Base-by-base conservation (phyloP, 2,113 vertebrate species). In the Myanophis thanlyinensis region DNA sequence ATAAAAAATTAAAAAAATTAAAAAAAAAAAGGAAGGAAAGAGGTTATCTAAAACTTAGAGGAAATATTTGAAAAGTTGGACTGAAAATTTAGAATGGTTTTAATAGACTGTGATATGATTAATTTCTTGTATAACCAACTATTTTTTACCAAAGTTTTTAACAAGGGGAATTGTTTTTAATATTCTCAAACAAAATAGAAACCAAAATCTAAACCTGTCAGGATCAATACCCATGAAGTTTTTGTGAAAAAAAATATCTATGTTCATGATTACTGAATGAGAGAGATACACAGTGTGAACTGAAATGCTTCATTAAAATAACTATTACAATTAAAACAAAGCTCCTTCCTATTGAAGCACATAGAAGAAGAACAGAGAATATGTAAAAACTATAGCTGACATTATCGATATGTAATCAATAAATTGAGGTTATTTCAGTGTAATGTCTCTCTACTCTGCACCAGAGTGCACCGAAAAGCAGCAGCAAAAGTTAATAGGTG, bases 1-100 rank as follows among this genome's bases (percentile, higher is more conserved):
- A n/a, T n/a, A n/a, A n/a, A n/a, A n/a, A n/a, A n/a, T n/a, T n/a
- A n/a, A n/a, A n/a, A n/a, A n/a, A n/a, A n/a, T n/a, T n/a, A n/a
- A n/a, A n/a, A n/a, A n/a, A n/a, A n/a, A n/a, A n/a, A n/a, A n/a
- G n/a, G n/a, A n/a, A n/a, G n/a, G n/a, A n/a, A n/a, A n/a, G n/a
- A n/a, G n/a, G 46, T 56, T 5, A 56, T 56, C 11, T 23, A 44
- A 44, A 56, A 40, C 20, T 1, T 88, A 53, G 51, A 44, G 4
- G 35, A 88, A 56, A 89, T 44, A 56, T 46, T 18, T 89, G 25
- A 46, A 92, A 93, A 80, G 12, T 18, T 48, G 92, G 56, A 54
- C 93, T 80, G 22, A 85, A n/a, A 23, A 35, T 93, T 90, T 93
- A 93, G 4, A 89, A 67, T 86, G 52, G 93, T 53, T 30, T 94